These are phyloP conservation scores for Pardalotus punctatus DNA, from an alignment of 2,113 vertebrate genomes.

Conservation along the genomic window DNA sequence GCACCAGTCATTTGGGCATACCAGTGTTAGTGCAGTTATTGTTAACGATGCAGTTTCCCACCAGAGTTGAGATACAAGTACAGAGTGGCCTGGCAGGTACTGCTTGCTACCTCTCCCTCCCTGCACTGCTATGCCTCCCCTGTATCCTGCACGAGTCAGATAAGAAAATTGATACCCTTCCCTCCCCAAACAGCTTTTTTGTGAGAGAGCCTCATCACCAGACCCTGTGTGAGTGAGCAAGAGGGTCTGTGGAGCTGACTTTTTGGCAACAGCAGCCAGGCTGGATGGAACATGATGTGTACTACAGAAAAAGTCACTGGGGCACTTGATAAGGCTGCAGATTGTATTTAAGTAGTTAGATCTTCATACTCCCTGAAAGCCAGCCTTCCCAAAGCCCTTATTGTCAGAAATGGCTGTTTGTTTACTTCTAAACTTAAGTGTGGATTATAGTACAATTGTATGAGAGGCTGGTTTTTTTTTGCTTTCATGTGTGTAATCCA, in stretches of 20 bases:
- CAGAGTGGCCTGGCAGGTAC: neutral
- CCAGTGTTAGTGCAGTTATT: neutral
- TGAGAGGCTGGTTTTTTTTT: neutral
- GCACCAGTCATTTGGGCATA: neutral
- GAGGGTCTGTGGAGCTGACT: neutral
- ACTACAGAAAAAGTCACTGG: neutral
- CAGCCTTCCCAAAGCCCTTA: neutral
- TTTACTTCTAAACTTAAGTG: neutral
- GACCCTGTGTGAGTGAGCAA: neutral
- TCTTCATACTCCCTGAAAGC: neutral
- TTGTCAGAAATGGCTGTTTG: neutral
- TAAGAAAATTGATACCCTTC: neutral
- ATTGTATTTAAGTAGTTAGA: neutral
- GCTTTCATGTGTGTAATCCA: neutral
- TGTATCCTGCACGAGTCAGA: fast-evolving
- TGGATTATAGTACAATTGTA: neutral
- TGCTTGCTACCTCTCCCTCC: neutral
- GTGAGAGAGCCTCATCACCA: neutral
- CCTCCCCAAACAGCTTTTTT: neutral
- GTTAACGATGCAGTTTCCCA: neutral
- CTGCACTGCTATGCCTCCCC: neutral
- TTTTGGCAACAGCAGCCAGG: neutral
- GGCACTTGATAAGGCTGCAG: neutral
- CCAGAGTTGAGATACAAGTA: neutral
- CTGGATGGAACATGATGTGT: neutral